Percentiles rank a stretch among this genome's conserved stretches.
Evolutionary conservation across 2,113 vertebrate genomes (phyloP).

Genomic region (Protomyctophum bolini): DNA sequence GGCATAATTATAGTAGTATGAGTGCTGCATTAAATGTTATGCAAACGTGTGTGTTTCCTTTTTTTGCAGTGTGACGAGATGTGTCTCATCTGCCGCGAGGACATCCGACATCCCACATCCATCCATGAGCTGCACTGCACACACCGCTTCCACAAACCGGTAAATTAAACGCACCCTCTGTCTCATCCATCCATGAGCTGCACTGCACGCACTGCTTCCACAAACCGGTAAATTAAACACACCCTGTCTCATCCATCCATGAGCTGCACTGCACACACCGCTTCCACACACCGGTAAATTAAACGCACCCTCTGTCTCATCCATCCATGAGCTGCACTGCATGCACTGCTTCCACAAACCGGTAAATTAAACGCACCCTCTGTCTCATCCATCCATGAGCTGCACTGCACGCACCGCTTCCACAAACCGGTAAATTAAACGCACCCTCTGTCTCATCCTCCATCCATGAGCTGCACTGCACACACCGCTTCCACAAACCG

Average conservation of each 20-base stretch:
- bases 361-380: constrained; percentile 42
- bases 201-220: constrained; percentile 74
- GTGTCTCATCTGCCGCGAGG: constrained; percentile 72
- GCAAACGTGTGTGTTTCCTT: neutral
- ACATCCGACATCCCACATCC: constrained; percentile 47
- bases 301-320: constrained; percentile 21
- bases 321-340: constrained; percentile 65
- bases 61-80: constrained; percentile 56
- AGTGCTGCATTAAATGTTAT: no score
- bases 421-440: constrained; percentile 71
- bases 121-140: constrained; percentile 66
- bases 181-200: constrained; percentile 60
- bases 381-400: constrained; percentile 55
- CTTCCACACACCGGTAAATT: constrained; percentile 74
- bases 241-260: constrained; percentile 32
- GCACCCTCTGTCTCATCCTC: constrained; percentile 57
- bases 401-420: constrained; percentile 71
- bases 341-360: constrained; percentile 77
- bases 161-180: constrained; percentile 16
- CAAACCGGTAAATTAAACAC: constrained; percentile 70
- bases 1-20: no score
- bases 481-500: constrained; percentile 77
- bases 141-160: constrained; percentile 77
- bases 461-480: constrained; percentile 65
- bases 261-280: constrained; percentile 70